Evolutionary conservation across 2,888 invertebrate genomes (phyloP).

Genomic region (Augochlorella aurata): DNA sequence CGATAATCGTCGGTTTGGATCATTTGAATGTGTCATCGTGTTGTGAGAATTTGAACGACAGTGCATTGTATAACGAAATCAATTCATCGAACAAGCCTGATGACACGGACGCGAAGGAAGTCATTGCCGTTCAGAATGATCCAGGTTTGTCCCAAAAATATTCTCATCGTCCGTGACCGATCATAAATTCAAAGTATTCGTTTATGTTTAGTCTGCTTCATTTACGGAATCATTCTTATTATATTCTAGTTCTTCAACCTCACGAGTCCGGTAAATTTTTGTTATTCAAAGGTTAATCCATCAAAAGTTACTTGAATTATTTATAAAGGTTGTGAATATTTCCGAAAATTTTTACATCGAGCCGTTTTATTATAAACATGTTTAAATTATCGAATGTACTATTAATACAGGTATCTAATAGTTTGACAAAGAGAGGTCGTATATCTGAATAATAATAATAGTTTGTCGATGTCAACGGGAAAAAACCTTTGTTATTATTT

Average conservation of each 20-base stretch:
- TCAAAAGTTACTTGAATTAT: too few relatives aligned
- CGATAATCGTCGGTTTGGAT: slow-evolving; percentile 63
- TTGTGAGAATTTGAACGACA: slow-evolving; percentile 44
- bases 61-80: slow-evolving; percentile 38
- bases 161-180: background rate
- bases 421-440: background rate
- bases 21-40: slow-evolving; percentile 43
- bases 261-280: too few relatives aligned
- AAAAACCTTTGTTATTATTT: too few relatives aligned
- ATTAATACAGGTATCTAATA: background rate
- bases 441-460: too few relatives aligned
- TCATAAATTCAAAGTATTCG: background rate
- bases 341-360: background rate
- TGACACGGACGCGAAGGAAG: slow-evolving; percentile 7
- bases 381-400: background rate
- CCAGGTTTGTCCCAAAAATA: slow-evolving; percentile 45
- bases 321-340: background rate
- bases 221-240: background rate
- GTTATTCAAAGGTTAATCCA: too few relatives aligned
- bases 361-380: too few relatives aligned
- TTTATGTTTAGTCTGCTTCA: background rate
- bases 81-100: slow-evolving; percentile 27
- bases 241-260: too few relatives aligned
- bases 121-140: slow-evolving; percentile 16
- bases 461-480: too few relatives aligned